Conservation (phyloP, 2,113 vertebrate species). For the Pachypanchax playfairii region DNA sequence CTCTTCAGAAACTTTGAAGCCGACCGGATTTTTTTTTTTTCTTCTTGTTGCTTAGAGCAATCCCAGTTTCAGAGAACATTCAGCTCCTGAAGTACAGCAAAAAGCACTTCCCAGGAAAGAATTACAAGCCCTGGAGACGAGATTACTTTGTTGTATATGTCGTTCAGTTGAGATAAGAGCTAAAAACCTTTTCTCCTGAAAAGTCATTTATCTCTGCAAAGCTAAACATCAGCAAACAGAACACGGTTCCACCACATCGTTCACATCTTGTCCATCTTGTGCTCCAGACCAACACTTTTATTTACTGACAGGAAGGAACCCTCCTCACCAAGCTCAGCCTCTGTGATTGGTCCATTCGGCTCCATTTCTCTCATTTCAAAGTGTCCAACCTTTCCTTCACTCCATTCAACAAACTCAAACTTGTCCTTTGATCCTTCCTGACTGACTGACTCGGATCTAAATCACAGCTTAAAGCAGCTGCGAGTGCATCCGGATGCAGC, state of each 20-base stretch:
- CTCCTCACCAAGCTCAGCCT: constrained; percentile 11
- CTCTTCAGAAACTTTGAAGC: constrained; percentile 23
- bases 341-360: not conserved
- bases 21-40: constrained; percentile 1
- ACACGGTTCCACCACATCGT: constrained; percentile 40
- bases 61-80: not conserved
- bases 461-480: constrained; percentile 42
- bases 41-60: constrained; percentile 20
- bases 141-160: constrained; percentile 38
- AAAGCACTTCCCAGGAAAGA: not conserved
- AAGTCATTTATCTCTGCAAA: constrained; percentile 17
- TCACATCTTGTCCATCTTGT: constrained; percentile 35
- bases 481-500: constrained; percentile 57
- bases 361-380: not conserved
- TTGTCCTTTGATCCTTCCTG: constrained; percentile 4
- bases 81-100: constrained; percentile 40
- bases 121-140: constrained; percentile 19
- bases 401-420: not conserved
- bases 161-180: constrained; percentile 27
- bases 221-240: constrained; percentile 15
- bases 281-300: constrained; percentile 36
- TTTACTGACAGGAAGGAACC: constrained; percentile 32
- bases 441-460: constrained; percentile 44
- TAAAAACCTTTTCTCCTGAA: constrained; percentile 21
- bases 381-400: not conserved